phyloP scores from a whole-genome alignment of 2,888 invertebrate species.

The Chrysomela aeneicollis region DNA sequence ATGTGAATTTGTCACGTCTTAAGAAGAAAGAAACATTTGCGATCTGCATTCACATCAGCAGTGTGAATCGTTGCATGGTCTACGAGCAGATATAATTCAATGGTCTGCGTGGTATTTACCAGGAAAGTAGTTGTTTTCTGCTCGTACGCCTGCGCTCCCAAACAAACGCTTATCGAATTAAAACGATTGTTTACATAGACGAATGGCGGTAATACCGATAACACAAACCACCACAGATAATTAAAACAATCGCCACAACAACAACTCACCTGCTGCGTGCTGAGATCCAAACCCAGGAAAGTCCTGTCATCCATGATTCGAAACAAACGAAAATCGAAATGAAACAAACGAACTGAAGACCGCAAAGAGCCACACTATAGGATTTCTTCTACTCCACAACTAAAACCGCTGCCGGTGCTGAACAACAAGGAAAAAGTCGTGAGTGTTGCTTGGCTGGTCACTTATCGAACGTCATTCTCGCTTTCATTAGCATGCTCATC shows the following conservation, averaged over 20 bases:
- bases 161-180: not conserved
- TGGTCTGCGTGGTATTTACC: too few relatives aligned
- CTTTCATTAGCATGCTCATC: not conserved
- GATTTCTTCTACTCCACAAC: not conserved
- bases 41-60: too few relatives aligned
- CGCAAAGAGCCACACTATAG: not conserved
- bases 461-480: not conserved
- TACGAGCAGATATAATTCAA: too few relatives aligned
- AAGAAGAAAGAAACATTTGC: too few relatives aligned
- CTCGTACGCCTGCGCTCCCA: not conserved
- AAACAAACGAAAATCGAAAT: too few relatives aligned
- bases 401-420: too few relatives aligned
- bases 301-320: slow-evolving; percentile 56
- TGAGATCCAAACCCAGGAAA: slow-evolving; percentile 85
- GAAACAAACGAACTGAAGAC: not conserved
- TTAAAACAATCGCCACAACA: too few relatives aligned
- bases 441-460: not conserved
- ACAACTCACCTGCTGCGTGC: slow-evolving; percentile 80
- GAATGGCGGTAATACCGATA: too few relatives aligned
- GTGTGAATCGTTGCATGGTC: too few relatives aligned
- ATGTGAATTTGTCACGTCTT: too few relatives aligned
- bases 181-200: not conserved
- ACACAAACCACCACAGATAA: too few relatives aligned
- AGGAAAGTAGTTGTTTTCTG: not conserved
- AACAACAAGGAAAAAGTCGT: too few relatives aligned